These are phyloP conservation scores for Sylvicola cinctus DNA, from an alignment of 2,888 invertebrate species.

Conservation along the genomic window DNA sequence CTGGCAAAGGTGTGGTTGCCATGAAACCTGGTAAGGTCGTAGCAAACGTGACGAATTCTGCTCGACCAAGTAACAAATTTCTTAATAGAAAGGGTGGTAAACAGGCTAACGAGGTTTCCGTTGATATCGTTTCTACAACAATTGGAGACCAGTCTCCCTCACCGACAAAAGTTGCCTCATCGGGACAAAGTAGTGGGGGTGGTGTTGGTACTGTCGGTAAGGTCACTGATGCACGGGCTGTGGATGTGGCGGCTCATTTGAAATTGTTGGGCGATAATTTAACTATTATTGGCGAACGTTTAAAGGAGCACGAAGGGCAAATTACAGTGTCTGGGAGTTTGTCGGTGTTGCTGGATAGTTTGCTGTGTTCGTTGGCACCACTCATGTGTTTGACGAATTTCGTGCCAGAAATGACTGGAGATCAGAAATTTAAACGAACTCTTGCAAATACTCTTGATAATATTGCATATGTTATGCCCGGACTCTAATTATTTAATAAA, in stretches of 20 bases:
- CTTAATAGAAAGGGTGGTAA: background rate
- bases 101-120: background rate
- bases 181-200: background rate
- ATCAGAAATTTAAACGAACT: slow-evolving; percentile 31
- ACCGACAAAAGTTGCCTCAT: slow-evolving; percentile 9
- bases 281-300: slow-evolving; percentile 76
- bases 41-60: background rate
- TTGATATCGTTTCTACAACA: slow-evolving; percentile 3
- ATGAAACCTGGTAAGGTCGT: background rate
- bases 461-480: slow-evolving; percentile 88
- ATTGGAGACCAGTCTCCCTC: background rate
- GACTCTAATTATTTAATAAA: slow-evolving; percentile 31
- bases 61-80: background rate
- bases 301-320: slow-evolving; percentile 89
- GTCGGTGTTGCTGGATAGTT: slow-evolving; percentile 78
- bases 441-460: slow-evolving; percentile 62
- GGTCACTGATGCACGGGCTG: slow-evolving; percentile 53
- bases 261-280: slow-evolving; percentile 83
- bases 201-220: slow-evolving; percentile 27
- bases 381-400: slow-evolving; percentile 69
- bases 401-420: slow-evolving; percentile 51
- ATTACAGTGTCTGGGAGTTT: slow-evolving; percentile 89
- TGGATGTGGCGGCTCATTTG: slow-evolving; percentile 83
- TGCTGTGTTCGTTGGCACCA: slow-evolving; percentile 80
- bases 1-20: slow-evolving; percentile 11